These are phyloP conservation scores for Psilopogon haemacephalus DNA, from an alignment of 2,113 vertebrate species.

Conservation along the genomic window DNA sequence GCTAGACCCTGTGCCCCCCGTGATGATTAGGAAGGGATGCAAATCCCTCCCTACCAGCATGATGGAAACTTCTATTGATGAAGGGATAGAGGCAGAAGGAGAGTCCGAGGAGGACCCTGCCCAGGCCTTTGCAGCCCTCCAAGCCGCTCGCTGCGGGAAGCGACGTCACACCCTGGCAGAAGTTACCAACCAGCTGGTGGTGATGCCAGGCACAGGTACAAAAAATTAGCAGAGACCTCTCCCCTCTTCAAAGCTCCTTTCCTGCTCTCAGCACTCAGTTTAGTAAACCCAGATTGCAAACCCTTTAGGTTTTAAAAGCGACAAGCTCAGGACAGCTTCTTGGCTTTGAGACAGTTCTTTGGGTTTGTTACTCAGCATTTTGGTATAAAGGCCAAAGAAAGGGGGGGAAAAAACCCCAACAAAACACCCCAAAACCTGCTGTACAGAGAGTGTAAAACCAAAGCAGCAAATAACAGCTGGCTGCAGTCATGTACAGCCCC, in stretches of 20 bases:
- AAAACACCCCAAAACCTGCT: not conserved
- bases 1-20: slow-evolving; percentile 89
- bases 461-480: not conserved
- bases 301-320: accelerated
- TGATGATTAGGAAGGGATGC: slow-evolving; percentile 86
- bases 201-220: slow-evolving; percentile 82
- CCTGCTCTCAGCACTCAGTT: not conserved
- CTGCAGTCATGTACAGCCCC: not conserved
- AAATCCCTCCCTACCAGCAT: slow-evolving; percentile 91
- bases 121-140: slow-evolving; percentile 85
- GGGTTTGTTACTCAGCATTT: not conserved
- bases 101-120: slow-evolving; percentile 88
- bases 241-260: not conserved
- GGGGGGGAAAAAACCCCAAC: accelerated
- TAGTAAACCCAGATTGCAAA: not conserved
- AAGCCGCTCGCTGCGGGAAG: slow-evolving; percentile 87
- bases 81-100: slow-evolving; percentile 92
- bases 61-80: slow-evolving; percentile 98
- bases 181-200: slow-evolving; percentile 87
- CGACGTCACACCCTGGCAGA: slow-evolving; percentile 94
- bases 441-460: not conserved
- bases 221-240: not conserved
- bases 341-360: too few species aligned
- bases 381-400: not conserved
- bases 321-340: too few species aligned